These are phyloP conservation scores for Sympetrum striolatum DNA, from an alignment of 2,888 invertebrate genomes.

Conservation along the genomic window DNA sequence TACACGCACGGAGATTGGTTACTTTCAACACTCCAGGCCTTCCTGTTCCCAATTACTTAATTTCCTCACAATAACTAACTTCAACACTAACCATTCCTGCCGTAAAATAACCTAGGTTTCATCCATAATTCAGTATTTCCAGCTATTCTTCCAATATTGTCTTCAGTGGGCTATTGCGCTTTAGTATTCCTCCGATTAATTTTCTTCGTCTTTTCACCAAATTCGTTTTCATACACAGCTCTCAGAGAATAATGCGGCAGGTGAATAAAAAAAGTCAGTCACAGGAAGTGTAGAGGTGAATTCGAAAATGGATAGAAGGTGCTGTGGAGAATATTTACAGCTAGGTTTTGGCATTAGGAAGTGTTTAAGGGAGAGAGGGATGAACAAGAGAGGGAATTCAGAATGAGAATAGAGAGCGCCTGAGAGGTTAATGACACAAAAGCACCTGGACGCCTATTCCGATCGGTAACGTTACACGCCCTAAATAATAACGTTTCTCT, in stretches of 20 bases:
- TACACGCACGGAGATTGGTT: no score
- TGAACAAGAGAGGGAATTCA: not conserved
- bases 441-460: not conserved
- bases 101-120: no score
- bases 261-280: not conserved
- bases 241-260: not conserved
- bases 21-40: no score
- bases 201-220: no score
- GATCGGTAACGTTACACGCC: conserved; percentile 13
- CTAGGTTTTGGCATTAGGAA: not conserved
- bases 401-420: not conserved
- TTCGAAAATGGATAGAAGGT: not conserved
- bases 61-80: no score
- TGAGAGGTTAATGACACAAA: conserved; percentile 1
- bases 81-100: no score
- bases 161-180: no score
- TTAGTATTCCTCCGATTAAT: no score
- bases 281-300: not conserved
- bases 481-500: conserved; percentile 9
- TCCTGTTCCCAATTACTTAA: no score
- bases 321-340: not conserved
- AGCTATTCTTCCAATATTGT: no score
- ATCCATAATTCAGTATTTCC: no score
- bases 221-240: no score
- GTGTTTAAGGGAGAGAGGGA: not conserved